Percentiles rank a stretch among this genome's conserved stretches.
These are phyloP conservation scores for Acanthosoma haemorrhoidale DNA, from an alignment of 2,888 invertebrate genomes.

Conservation along the genomic window DNA sequence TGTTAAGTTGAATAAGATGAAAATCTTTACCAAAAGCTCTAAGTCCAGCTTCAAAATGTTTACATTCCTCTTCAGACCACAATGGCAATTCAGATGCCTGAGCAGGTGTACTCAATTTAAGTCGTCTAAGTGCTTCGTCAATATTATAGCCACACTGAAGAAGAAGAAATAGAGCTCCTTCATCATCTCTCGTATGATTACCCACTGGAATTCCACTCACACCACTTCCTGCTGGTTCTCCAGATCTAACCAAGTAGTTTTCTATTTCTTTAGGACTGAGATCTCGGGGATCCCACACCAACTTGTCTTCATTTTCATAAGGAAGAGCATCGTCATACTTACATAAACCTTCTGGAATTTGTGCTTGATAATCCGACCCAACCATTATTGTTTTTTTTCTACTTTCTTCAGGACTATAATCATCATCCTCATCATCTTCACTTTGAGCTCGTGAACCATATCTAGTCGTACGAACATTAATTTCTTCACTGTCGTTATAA, in stretches of 20 bases:
- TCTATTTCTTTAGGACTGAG: slow-evolving; percentile 69
- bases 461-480: slow-evolving; percentile 25
- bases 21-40: slow-evolving; percentile 94
- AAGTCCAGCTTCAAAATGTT: slow-evolving; percentile 93
- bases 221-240: slow-evolving; percentile 48
- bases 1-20: slow-evolving; percentile 85
- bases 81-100: slow-evolving; percentile 66
- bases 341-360: slow-evolving; percentile 84
- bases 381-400: slow-evolving; percentile 91
- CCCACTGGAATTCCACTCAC: slow-evolving; percentile 57
- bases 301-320: slow-evolving; percentile 91
- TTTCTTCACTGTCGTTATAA: slow-evolving; percentile 35
- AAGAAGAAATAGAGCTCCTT: slow-evolving; percentile 81
- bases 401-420: slow-evolving; percentile 81
- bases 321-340: slow-evolving; percentile 90
- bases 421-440: slow-evolving; percentile 74
- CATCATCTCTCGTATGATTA: slow-evolving; percentile 75
- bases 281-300: slow-evolving; percentile 84
- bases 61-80: slow-evolving; percentile 96
- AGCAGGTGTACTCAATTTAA: slow-evolving; percentile 64
- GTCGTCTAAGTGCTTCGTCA: slow-evolving; percentile 84
- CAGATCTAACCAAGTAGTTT: slow-evolving; percentile 64
- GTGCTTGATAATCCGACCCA: slow-evolving; percentile 88
- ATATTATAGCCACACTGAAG: slow-evolving; percentile 91
- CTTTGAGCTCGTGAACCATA: slow-evolving; percentile 57